These are phyloP conservation scores for Drosophila hawaiiensis DNA, from an alignment of 2,888 invertebrate species.

Conservation along the genomic window DNA sequence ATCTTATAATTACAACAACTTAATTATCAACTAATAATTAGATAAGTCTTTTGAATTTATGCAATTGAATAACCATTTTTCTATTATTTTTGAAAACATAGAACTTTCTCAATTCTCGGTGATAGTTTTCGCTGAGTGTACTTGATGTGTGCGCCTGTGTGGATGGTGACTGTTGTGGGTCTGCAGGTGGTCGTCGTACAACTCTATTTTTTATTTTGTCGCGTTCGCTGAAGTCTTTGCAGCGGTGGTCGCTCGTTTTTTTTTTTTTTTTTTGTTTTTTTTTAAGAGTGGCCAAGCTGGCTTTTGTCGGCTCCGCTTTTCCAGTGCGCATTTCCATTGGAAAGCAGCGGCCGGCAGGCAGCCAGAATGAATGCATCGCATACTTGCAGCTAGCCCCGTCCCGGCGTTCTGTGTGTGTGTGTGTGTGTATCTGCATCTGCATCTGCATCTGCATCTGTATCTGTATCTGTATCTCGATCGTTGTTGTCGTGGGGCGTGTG, in stretches of 20 bases:
- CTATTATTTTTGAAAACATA: too few relatives aligned
- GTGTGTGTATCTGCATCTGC: constrained; percentile 38
- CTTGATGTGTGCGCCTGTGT: constrained; percentile 2
- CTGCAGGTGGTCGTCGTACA: constrained; percentile 81
- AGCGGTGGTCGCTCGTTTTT: constrained; percentile 74
- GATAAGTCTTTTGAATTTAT: background rate
- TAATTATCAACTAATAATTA: background rate
- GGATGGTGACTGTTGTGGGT: constrained; percentile 20
- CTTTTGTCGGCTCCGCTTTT: constrained; percentile 49
- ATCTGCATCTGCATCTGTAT: constrained; percentile 31
- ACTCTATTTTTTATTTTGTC: constrained; percentile 80
- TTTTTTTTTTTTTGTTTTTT: background rate
- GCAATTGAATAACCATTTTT: background rate
- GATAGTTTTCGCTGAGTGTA: background rate
- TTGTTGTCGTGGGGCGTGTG: constrained; percentile 51
- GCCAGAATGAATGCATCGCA: constrained; percentile 69
- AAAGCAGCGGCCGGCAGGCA: constrained; percentile 55
- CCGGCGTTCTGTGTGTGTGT: background rate
- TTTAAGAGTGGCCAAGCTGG: constrained; percentile 41
- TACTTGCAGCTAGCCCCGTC: constrained; percentile 57
- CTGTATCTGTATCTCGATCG: constrained; percentile 68
- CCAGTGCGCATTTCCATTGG: constrained; percentile 41
- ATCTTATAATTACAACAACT: too few relatives aligned
- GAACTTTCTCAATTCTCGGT: background rate
- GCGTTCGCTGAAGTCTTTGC: constrained; percentile 76